These are phyloP conservation scores for Bothrops jararaca DNA, from an alignment of 2,113 vertebrate species.

Conservation along the genomic window DNA sequence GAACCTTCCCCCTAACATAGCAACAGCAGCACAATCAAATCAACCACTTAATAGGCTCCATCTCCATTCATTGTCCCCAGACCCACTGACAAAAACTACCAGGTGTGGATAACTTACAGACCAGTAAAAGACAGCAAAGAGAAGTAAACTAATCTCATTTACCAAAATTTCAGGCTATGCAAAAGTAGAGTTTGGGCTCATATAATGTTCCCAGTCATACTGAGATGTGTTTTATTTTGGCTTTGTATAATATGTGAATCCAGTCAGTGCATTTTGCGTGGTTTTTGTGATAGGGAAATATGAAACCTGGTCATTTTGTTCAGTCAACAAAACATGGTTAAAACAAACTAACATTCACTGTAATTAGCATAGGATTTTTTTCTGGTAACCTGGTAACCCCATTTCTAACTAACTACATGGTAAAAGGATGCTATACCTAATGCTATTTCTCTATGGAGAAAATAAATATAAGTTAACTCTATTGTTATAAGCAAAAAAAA, in stretches of 20 bases:
- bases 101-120: background rate
- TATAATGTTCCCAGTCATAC: background rate
- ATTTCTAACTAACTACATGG: background rate
- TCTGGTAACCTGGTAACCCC: background rate
- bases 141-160: background rate
- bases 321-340: background rate
- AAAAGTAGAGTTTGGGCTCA: background rate
- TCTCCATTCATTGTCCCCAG: background rate
- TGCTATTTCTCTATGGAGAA: background rate
- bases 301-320: background rate
- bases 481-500: background rate
- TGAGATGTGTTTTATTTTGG: background rate
- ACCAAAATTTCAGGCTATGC: background rate
- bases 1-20: background rate
- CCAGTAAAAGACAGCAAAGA: background rate
- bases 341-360: background rate
- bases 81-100: background rate
- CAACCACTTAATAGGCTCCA: background rate
- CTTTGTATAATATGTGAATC: background rate
- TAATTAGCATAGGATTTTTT: background rate
- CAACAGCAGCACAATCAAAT: background rate
- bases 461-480: background rate
- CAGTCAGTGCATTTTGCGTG: background rate
- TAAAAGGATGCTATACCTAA: background rate
- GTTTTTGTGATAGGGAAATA: background rate